Evolutionary conservation across 2,888 invertebrate genomes (phyloP).

Genomic region (Cephus nigrinus): DNA sequence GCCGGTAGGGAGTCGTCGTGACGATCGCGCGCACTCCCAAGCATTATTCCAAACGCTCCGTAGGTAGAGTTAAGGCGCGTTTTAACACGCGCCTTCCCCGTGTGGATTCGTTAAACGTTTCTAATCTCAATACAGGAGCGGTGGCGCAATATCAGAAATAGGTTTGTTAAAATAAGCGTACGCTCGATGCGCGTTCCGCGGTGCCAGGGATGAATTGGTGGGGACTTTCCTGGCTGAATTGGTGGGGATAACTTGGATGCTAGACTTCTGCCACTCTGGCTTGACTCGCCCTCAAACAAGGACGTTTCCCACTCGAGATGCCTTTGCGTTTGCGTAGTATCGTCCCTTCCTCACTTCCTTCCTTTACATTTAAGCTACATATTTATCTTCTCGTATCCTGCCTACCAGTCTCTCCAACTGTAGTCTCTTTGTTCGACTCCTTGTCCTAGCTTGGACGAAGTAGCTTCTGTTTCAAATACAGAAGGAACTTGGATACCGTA

Average conservation of each 20-base stretch:
- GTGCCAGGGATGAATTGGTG: slow-evolving; percentile 12
- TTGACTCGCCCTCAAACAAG: slow-evolving; percentile 39
- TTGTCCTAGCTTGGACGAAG: not conserved
- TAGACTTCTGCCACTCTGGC: slow-evolving; percentile 33
- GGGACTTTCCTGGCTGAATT: slow-evolving; percentile 1
- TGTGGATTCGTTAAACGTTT: slow-evolving; percentile 37
- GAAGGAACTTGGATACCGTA: not conserved
- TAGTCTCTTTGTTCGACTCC: not conserved
- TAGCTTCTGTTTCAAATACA: not conserved
- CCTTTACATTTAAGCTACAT: not conserved
- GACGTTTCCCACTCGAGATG: slow-evolving; percentile 18
- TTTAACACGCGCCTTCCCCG: not conserved
- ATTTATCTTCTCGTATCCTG: not conserved
- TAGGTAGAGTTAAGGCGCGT: not conserved
- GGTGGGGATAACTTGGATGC: slow-evolving; percentile 30
- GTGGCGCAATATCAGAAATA: slow-evolving; percentile 55
- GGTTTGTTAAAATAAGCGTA: slow-evolving; percentile 56
- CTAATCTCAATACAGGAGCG: slow-evolving; percentile 48
- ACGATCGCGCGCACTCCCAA: not conserved
- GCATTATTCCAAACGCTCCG: not conserved
- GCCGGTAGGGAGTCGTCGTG: not conserved
- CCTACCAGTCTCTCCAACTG: not conserved
- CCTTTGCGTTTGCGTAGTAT: not conserved
- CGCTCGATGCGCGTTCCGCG: slow-evolving; percentile 44
- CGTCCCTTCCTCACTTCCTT: not conserved